Evolutionary conservation across 2,888 invertebrate species (phyloP).

Genomic region (Tupiocoris notatus): DNA sequence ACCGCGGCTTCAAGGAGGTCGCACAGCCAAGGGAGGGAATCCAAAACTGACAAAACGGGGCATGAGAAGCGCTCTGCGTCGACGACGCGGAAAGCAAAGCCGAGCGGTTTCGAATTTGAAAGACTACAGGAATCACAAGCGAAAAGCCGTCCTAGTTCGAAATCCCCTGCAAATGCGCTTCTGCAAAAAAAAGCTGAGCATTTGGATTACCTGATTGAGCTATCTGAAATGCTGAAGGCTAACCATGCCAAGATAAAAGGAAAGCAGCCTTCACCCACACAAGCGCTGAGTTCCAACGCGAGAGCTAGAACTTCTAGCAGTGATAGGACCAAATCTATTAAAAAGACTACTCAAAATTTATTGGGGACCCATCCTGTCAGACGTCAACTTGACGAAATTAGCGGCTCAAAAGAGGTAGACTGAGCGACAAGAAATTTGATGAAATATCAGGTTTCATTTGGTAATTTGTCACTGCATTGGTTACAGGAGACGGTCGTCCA

Average conservation of each 20-base stretch:
- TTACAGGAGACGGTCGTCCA: conserved; percentile 62
- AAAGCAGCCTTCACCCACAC: not conserved
- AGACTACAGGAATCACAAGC: no score
- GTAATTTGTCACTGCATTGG: no score
- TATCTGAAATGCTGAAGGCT: not conserved
- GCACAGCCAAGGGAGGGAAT: not conserved
- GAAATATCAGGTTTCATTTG: no score
- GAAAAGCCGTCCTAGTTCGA: not conserved
- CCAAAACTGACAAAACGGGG: not conserved
- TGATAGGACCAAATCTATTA: not conserved
- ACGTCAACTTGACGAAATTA: no score
- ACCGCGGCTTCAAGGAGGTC: not conserved
- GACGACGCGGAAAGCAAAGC: not conserved
- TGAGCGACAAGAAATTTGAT: no score
- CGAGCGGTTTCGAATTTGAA: not conserved
- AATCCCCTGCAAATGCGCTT: not conserved
- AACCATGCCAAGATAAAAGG: not conserved
- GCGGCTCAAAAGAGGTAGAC: no score
- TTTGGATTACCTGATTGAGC: not conserved
- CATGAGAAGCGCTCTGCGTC: not conserved
- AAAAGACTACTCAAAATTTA: not conserved
- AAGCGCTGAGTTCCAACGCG: not conserved
- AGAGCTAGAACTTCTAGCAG: not conserved
- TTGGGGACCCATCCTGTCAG: not conserved
- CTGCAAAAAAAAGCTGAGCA: not conserved